A percentile compares a stretch with the other conserved stretches of the same genome.
phyloP scores from a whole-genome alignment of 2,888 invertebrate genomes.

The Listrodromus nycthemerus region DNA sequence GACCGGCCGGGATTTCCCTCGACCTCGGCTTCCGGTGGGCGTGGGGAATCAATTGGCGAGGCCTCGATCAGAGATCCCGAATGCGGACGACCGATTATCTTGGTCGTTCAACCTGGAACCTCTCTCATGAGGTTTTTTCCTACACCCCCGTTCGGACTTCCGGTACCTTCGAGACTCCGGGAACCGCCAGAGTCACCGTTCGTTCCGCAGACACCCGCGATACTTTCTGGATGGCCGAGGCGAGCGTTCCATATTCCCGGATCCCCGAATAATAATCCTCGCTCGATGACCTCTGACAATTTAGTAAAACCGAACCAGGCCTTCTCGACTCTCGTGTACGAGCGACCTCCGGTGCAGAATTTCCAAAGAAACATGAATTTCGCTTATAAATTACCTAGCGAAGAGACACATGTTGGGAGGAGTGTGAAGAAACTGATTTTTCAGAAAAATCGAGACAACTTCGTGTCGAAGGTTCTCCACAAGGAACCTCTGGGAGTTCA shows the following conservation, averaged over 20 bases:
- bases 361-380: background rate
- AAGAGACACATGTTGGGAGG: background rate
- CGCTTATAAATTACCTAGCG: background rate
- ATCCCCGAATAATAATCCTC: background rate
- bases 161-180: background rate
- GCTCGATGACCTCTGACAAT: background rate
- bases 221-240: background rate
- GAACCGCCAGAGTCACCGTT: background rate
- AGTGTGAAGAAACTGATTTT: background rate
- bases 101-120: conserved; percentile 50
- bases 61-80: conserved; percentile 8
- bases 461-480: background rate
- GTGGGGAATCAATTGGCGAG: background rate
- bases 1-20: background rate
- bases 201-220: background rate
- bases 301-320: background rate
- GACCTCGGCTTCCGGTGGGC: background rate
- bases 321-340: background rate
- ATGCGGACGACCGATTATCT: conserved; percentile 59
- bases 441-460: background rate
- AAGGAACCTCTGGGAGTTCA: background rate
- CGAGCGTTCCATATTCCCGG: background rate
- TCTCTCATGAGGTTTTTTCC: background rate
- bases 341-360: background rate
- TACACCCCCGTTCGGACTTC: background rate